Evolutionary conservation across 2,797 vertebrate species (phyloP).

Genomic region (Anniella stebbinsi): DNA sequence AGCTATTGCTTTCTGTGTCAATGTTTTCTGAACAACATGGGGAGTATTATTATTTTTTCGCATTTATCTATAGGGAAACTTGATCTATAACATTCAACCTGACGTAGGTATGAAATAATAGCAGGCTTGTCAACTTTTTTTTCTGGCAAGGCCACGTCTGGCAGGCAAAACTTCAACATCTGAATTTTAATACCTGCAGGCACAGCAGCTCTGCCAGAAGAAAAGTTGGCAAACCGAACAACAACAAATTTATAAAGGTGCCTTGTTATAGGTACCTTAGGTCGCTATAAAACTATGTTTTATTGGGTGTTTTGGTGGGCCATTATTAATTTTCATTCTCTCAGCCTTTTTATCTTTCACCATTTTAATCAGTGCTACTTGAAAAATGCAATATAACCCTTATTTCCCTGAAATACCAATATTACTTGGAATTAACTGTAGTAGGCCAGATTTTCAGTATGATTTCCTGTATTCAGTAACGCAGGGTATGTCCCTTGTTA

Average conservation of each 20-base stretch:
- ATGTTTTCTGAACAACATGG: conserved; percentile 10
- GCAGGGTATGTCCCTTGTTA: not conserved
- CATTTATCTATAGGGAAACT: not conserved
- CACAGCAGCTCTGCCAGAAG: conserved; percentile 1
- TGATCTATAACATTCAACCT: not conserved
- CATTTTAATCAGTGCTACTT: not conserved
- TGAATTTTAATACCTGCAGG: not conserved
- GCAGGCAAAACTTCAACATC: not conserved
- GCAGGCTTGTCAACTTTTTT: not conserved
- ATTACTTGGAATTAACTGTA: not conserved
- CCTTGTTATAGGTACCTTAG: conserved; percentile 53
- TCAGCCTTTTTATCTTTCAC: not conserved
- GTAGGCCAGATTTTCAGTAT: not conserved
- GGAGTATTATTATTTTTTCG: not conserved
- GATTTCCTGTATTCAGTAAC: not conserved
- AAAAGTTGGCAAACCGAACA: conserved; percentile 20
- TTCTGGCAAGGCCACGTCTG: not conserved
- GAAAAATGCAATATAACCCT: not conserved
- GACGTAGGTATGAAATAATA: not conserved
- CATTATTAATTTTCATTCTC: conserved; percentile 8
- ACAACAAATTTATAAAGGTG: conserved; percentile 5
- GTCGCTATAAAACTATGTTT: not conserved
- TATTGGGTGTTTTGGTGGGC: conserved; percentile 20
- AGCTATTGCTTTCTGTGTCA: not conserved
- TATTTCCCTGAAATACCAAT: not conserved